phyloP scores from a whole-genome alignment of 1,140 invertebrate species.

The Drosophila erecta region DNA sequence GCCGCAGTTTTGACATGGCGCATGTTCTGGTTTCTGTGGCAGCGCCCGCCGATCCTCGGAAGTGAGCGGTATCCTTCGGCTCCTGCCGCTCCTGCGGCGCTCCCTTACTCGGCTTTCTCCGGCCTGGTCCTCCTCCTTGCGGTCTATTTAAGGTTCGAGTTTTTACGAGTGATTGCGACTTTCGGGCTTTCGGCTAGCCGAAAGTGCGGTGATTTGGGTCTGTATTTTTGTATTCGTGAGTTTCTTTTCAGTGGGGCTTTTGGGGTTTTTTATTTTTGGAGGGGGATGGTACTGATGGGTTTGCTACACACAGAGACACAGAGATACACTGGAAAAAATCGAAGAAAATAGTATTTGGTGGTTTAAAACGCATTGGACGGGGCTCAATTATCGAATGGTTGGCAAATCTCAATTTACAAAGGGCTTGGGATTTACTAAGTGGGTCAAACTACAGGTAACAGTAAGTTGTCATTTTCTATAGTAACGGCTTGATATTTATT shows the following conservation, averaged over 20 bases:
- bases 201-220: constrained; percentile 5
- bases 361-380: constrained; percentile 60
- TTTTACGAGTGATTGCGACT: neutral
- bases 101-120: neutral
- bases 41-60: constrained; percentile 59
- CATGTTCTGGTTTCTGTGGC: constrained; percentile 72
- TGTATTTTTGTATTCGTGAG: constrained; percentile 5
- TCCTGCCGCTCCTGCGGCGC: constrained; percentile 5
- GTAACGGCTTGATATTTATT: constrained; percentile 2
- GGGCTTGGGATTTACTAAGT: constrained; percentile 2
- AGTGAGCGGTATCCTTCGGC: constrained; percentile 33
- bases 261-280: constrained; percentile 2
- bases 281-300: constrained; percentile 36
- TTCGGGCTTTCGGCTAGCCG: constrained; percentile 5
- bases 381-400: constrained; percentile 20
- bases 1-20: constrained; percentile 84
- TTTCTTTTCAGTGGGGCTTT: constrained; percentile 6
- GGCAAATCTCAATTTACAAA: constrained; percentile 14
- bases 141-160: neutral
- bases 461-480: constrained; percentile 1
- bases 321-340: constrained; percentile 79
- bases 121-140: neutral
- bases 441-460: constrained; percentile 21
- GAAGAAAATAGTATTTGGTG: constrained; percentile 71
- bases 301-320: constrained; percentile 80